A percentile compares a stretch with the other conserved stretches of the same genome.
Conservation (phyloP, 2,113 vertebrate genomes). For the Arothron firmamentum region DNA sequence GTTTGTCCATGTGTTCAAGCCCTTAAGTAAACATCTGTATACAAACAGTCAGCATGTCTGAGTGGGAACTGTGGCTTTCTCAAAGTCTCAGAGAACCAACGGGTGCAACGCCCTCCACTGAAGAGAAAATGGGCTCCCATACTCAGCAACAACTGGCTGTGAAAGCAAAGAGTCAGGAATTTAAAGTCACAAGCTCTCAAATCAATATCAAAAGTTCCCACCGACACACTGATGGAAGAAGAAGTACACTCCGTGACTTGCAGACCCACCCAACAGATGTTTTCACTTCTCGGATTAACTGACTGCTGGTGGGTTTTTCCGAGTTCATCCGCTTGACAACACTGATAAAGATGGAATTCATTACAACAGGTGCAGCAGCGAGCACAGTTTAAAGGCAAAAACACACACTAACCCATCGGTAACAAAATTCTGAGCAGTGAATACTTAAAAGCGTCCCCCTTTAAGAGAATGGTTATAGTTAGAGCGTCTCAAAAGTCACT, state of each 20-base stretch:
- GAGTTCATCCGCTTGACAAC: not conserved
- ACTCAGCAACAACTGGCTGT: slow-evolving; percentile 53
- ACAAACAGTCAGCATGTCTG: slow-evolving; percentile 20
- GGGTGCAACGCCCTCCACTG: slow-evolving; percentile 23
- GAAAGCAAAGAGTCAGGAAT: slow-evolving; percentile 54
- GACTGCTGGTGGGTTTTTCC: not conserved
- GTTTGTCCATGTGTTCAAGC: not conserved
- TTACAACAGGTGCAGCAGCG: not conserved
- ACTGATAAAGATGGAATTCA: not conserved
- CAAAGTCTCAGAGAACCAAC: slow-evolving; percentile 18
- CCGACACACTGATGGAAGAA: slow-evolving; percentile 16
- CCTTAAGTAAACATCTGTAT: not conserved
- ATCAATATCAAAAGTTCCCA: slow-evolving; percentile 33
- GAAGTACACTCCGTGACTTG: slow-evolving; percentile 12
- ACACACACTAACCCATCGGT: too few relatives aligned
- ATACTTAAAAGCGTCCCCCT: too few relatives aligned
- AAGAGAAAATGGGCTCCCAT: slow-evolving; percentile 28
- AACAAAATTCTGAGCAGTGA: too few relatives aligned
- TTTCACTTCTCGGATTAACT: slow-evolving; percentile 44
- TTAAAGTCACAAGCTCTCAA: slow-evolving; percentile 14
- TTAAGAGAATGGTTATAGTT: too few relatives aligned
- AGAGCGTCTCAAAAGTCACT: not conserved
- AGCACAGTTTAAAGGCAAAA: too few relatives aligned
- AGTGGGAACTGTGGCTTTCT: slow-evolving; percentile 39
- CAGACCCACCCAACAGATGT: slow-evolving; percentile 39